phyloP scores from a whole-genome alignment of 2,888 invertebrate species.

The Eristalis tenax region DNA sequence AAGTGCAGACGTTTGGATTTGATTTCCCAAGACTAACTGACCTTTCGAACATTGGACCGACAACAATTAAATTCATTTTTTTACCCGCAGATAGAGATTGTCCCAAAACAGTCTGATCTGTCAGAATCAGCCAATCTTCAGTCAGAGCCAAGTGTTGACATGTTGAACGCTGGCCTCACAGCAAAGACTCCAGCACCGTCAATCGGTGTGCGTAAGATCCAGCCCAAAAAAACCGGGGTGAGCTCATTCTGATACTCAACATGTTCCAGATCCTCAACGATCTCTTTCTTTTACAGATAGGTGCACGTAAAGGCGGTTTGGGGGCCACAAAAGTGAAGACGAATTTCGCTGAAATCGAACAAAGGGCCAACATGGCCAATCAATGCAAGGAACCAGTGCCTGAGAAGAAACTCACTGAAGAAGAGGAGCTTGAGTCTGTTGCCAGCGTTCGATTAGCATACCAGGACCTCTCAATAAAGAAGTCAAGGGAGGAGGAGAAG shows the following conservation, averaged over 20 bases:
- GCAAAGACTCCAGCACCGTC: constrained; percentile 84
- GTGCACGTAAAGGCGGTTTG: constrained; percentile 92
- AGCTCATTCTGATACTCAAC: constrained; percentile 74
- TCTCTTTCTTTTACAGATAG: constrained; percentile 84
- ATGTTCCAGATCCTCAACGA: background rate
- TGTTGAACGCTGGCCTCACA: constrained; percentile 77
- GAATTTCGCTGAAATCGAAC: constrained; percentile 97
- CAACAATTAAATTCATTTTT: background rate
- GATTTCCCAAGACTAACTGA: constrained; percentile 26
- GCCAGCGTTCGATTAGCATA: constrained; percentile 89
- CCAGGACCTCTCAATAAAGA: constrained; percentile 87
- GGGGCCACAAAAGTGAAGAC: constrained; percentile 97
- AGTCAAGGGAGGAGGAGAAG: constrained; percentile 88
- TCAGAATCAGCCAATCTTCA: constrained; percentile 1
- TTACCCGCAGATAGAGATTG: constrained; percentile 74
- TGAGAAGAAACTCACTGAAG: constrained; percentile 80
- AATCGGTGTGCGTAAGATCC: constrained; percentile 87
- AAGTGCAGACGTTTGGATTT: constrained; percentile 33
- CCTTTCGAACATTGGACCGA: background rate
- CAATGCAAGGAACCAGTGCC: constrained; percentile 84
- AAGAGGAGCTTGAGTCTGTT: constrained; percentile 87
- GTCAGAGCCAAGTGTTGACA: constrained; percentile 79
- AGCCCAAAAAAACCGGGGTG: constrained; percentile 87
- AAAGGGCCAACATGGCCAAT: constrained; percentile 92
- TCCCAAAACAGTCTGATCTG: constrained; percentile 16